phyloP scores from a whole-genome alignment of 2,113 vertebrate genomes.

The Clupea harengus region DNA sequence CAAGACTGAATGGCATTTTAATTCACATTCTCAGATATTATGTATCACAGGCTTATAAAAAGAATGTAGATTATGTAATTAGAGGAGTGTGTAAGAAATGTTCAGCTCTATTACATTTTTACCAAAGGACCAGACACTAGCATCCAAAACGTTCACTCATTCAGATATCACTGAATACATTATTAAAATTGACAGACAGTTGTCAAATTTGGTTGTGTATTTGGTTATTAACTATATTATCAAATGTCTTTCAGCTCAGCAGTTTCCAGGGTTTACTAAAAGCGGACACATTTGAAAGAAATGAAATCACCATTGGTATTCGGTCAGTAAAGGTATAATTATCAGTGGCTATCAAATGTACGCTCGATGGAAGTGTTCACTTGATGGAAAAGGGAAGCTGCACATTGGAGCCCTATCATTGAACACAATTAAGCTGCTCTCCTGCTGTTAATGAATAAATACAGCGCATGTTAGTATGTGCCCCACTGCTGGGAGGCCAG shows the following conservation, averaged over 20 bases:
- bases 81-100: neutral
- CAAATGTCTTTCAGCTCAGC: neutral
- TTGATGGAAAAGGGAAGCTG: slow-evolving; percentile 13
- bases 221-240: neutral
- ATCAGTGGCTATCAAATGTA: neutral
- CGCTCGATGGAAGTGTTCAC: neutral
- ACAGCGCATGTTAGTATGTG: neutral
- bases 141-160: neutral
- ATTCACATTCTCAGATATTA: slow-evolving; percentile 12
- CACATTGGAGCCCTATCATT: slow-evolving; percentile 21
- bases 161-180: neutral
- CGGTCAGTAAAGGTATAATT: neutral
- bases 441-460: slow-evolving; percentile 24
- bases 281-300: neutral
- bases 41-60: slow-evolving; percentile 4
- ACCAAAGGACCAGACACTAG: neutral
- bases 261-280: neutral
- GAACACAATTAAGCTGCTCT: slow-evolving; percentile 37
- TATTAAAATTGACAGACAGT: neutral
- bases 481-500: slow-evolving; percentile 25
- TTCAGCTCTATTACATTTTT: neutral
- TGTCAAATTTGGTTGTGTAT: neutral
- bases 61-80: neutral
- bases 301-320: neutral
- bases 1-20: neutral